Base-by-base conservation (phyloP, 1,140 invertebrate genomes). In the Philotrypesis tridentata region DNA sequence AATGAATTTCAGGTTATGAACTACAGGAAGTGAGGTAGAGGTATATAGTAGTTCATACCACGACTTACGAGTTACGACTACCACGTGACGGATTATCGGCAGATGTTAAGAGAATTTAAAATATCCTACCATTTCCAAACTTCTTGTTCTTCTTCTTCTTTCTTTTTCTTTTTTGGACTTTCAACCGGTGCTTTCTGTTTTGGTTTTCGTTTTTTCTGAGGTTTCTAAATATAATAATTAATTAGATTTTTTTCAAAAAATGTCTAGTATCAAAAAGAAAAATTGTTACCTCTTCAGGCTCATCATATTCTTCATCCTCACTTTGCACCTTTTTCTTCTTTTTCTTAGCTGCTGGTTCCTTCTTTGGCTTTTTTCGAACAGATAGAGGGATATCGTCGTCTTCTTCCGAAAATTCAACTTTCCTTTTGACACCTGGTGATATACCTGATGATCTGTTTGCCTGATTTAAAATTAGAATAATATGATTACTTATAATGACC, bases 61-160 rank as follows among this genome's bases (percentile, higher is more conserved):
- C n/a, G n/a, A 3, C 0, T 60, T 17, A n/a, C n/a, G 31, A 43
- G 67, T 71, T 71, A 79, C 11, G 12, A n/a, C 8, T 6, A 60
- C 55, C 65, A 79, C 67, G 55, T 79, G 67, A 60, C 21, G 0
- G 14, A 78, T 29, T 37, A 17, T n/a, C 8, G 23, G 5, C 11
- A 40, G 23, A 77, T n/a, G 14, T 17, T 5, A 23, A 23, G 17
- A 23, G 40, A 73, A 80, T 65, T n/a, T 65, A 12, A 65, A 65
- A 25, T 75, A 74, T 68, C 85, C 89, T 93, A 97, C 97, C 97
- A 99, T 94, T 97, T 97, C 97, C 97, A 99, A 82, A 98, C 96
- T 92, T 98, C 96, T 87, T 94, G 93, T 86, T 95, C 94, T 87
- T 82, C 95, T 82, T 97, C 96, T 84, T 96, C 94, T 88, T 97